These are phyloP conservation scores for Chaenocephalus aceratus DNA, from an alignment of 2,113 vertebrate species.

Conservation along the genomic window DNA sequence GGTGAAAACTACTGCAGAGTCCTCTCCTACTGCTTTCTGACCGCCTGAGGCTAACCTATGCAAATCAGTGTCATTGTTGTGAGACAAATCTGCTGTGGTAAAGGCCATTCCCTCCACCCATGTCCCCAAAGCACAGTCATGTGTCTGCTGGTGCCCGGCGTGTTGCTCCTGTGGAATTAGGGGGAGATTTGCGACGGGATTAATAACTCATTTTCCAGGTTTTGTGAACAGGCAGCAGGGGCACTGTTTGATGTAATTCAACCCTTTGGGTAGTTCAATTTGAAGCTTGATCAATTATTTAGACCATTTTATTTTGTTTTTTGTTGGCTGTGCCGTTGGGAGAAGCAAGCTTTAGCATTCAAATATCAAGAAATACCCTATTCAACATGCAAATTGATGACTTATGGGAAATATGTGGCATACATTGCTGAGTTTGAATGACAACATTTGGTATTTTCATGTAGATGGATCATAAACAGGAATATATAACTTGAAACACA, in stretches of 20 bases:
- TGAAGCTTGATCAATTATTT: conserved; percentile 79
- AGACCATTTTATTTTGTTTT: conserved; percentile 67
- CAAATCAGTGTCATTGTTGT: conserved; percentile 80
- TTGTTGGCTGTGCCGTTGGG: conserved; percentile 51
- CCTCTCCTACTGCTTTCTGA: conserved; percentile 48
- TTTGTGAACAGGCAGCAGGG: conserved; percentile 55
- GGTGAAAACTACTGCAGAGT: conserved; percentile 34
- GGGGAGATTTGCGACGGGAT: conserved; percentile 63
- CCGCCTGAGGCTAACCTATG: conserved; percentile 79
- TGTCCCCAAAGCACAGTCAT: conserved; percentile 57
- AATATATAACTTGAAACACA: conserved; percentile 6
- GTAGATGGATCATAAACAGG: conserved; percentile 29
- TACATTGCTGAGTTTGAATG: conserved; percentile 33
- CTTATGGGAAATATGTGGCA: background rate
- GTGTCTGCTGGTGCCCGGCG: conserved; percentile 71
- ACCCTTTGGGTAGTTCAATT: conserved; percentile 75
- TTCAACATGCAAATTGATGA: conserved; percentile 40
- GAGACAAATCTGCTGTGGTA: conserved; percentile 70
- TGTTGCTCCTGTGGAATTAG: conserved; percentile 62
- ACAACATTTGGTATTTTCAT: conserved; percentile 28
- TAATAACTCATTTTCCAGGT: conserved; percentile 67
- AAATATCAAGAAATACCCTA: conserved; percentile 32
- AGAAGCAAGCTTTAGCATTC: conserved; percentile 29
- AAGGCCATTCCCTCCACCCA: conserved; percentile 55
- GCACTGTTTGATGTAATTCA: conserved; percentile 74